These are phyloP conservation scores for Heliconius ismenius DNA, from an alignment of 2,888 invertebrate genomes.

Conservation along the genomic window DNA sequence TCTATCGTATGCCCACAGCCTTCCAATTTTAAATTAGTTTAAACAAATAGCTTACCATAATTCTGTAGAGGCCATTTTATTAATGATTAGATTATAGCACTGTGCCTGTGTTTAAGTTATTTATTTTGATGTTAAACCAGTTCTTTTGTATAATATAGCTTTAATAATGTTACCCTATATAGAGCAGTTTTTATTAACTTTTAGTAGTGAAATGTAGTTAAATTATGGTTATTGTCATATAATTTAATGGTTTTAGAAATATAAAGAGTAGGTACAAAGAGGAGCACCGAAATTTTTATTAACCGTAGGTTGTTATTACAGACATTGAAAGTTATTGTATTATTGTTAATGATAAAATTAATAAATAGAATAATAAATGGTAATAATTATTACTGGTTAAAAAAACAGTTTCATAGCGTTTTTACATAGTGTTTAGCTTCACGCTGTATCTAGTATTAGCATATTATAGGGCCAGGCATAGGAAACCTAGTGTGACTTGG, in stretches of 20 bases:
- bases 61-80: conserved; percentile 30
- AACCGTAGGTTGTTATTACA: neutral
- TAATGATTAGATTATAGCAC: conserved; percentile 37
- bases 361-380: no score
- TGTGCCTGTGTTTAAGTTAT: conserved; percentile 35
- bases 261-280: neutral
- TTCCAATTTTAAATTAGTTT: conserved; percentile 36
- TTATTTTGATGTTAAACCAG: conserved; percentile 31
- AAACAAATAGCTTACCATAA: conserved; percentile 39
- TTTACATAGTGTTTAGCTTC: no score
- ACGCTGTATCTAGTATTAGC: no score
- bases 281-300: neutral
- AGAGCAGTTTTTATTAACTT: neutral
- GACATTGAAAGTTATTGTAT: no score
- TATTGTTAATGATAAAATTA: no score
- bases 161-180: neutral
- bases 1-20: conserved; percentile 16
- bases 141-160: conserved; percentile 8
- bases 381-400: no score
- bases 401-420: no score
- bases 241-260: neutral
- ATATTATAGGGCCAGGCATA: no score
- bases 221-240: conserved; percentile 5
- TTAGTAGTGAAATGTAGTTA: neutral
- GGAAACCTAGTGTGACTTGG: no score